These are phyloP conservation scores for Nothobranchius furzeri DNA, from an alignment of 2,113 vertebrate genomes.

Conservation along the genomic window DNA sequence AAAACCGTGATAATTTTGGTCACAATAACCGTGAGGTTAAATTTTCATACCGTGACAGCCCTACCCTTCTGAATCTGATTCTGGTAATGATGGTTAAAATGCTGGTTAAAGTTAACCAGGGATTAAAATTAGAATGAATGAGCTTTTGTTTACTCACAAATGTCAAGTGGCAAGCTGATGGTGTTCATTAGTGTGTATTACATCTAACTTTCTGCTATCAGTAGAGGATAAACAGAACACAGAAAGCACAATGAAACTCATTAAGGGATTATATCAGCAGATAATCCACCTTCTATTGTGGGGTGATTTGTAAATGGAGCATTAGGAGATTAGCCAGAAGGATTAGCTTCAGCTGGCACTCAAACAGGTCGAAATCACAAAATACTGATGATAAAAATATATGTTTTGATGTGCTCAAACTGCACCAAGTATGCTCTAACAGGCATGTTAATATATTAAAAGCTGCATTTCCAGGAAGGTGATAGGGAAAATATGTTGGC, in stretches of 20 bases:
- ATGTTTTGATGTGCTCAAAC: background rate
- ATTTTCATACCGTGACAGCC: too few relatives aligned
- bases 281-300: constrained; percentile 63
- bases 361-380: constrained; percentile 33
- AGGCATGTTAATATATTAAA: too few relatives aligned
- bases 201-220: constrained; percentile 17
- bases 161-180: background rate
- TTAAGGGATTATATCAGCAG: constrained; percentile 54
- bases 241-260: constrained; percentile 34
- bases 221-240: constrained; percentile 19
- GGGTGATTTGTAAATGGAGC: constrained; percentile 54
- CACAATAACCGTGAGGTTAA: too few relatives aligned
- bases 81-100: too few relatives aligned
- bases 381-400: background rate
- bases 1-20: too few relatives aligned
- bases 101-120: too few relatives aligned
- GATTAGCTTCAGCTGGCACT: constrained; percentile 38
- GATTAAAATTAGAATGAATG: too few relatives aligned
- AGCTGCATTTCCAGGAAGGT: too few relatives aligned
- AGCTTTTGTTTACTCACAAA: background rate
- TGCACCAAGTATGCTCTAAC: too few relatives aligned
- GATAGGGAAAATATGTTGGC: too few relatives aligned
- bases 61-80: too few relatives aligned
- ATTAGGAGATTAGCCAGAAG: constrained; percentile 48
- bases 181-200: constrained; percentile 10